Percentiles rank a stretch among this genome's conserved stretches.
Evolutionary conservation across 2,113 vertebrate species (phyloP).

Genomic region (Muscicapa adusta): DNA sequence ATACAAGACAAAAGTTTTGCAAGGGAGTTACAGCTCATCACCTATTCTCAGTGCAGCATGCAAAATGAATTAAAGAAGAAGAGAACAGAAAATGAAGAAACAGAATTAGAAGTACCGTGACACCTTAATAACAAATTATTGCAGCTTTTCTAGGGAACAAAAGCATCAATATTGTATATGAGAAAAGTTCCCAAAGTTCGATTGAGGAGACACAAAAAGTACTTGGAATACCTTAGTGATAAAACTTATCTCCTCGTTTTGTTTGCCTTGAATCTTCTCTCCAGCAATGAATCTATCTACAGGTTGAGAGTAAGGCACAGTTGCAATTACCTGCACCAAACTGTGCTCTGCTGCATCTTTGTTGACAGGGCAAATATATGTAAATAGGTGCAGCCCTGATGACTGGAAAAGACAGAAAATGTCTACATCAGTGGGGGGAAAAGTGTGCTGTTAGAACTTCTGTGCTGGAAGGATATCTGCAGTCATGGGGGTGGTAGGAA

Average conservation of each 20-base stretch:
- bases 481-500: background rate
- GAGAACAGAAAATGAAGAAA: constrained; percentile 10
- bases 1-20: background rate
- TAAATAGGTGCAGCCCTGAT: background rate
- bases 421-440: background rate
- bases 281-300: background rate
- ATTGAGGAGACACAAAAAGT: background rate
- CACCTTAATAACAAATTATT: background rate
- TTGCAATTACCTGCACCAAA: background rate
- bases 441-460: background rate
- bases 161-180: background rate
- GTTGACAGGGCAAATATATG: background rate
- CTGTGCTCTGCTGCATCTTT: background rate
- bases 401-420: background rate
- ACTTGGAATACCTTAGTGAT: constrained; percentile 8
- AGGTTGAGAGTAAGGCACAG: background rate
- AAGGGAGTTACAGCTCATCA: background rate
- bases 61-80: background rate
- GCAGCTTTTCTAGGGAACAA: constrained; percentile 29
- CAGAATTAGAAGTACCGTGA: background rate
- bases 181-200: constrained; percentile 14
- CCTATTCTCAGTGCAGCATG: background rate
- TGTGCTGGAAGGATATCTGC: background rate
- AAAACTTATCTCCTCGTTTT: background rate
- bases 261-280: background rate